Base-by-base conservation (phyloP, 1,140 invertebrate genomes). In the Lasaia peninsularis region DNA sequence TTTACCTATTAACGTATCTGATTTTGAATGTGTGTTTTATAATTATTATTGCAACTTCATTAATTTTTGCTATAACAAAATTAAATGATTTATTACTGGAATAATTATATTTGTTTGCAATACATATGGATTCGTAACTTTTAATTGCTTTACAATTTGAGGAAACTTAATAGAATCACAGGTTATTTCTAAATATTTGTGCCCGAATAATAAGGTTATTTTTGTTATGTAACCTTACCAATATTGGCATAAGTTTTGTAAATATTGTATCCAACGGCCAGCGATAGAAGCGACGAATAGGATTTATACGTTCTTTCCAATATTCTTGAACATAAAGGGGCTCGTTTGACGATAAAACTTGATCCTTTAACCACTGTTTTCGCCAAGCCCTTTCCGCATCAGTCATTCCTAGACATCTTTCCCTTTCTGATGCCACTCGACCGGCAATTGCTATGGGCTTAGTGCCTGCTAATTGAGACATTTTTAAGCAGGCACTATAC, bases 291-390 rank as follows among this genome's bases (percentile, higher is more conserved):
- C 96, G 91, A 68, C 95, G 92, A 57, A 98, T 94, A 7, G 94
- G 93, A 82, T 97, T 97, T 55, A 91, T 91, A 32, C 92, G 89
- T 78, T 94, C 91, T 68, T 88, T 90, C 72, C 94, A 93, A 53
- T 93, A 92, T 71, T 93, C 91, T 9, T 93, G 92, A 0, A 94
- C 91, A 60, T 90, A 71, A 31, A 91, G 76, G 0, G 96, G 95
- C 73, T 97, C 96, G 52, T 94, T 92, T 11, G 91, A 90, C 49
- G 92, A 82, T 32, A 98, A 88, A 63, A 92, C 73, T 90, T 96
- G 95, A 89, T 96, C 96, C 78, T 96, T 93, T 0, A 97, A 65
- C 93, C 93, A 98, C 77, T 96, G 92, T 65, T 93, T 93, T 58
- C 96, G 91, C 92, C 94, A 97, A 44, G 92, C 92, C 66, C 96